phyloP scores from a whole-genome alignment of 1,140 invertebrate genomes.

The Drosophila ercepeae region DNA sequence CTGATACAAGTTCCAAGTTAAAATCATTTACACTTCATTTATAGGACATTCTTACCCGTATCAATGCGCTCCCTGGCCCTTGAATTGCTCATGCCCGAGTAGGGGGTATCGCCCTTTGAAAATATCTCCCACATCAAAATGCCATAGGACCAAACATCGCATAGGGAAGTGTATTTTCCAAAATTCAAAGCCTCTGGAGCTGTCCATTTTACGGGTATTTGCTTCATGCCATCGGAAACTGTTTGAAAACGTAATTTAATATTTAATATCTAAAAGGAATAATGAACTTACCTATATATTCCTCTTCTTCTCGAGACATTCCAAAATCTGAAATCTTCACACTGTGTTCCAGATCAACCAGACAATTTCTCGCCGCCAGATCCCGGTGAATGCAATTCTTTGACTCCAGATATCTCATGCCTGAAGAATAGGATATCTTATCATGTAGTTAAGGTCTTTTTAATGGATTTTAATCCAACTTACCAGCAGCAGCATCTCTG shows the following conservation, averaged over 20 bases:
- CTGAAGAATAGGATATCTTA: constrained; percentile 24
- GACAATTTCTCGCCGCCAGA: constrained; percentile 96
- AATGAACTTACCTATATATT: constrained; percentile 89
- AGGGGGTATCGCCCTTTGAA: constrained; percentile 95
- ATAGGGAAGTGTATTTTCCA: constrained; percentile 97
- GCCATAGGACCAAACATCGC: constrained; percentile 99
- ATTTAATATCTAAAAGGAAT: background rate
- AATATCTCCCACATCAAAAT: constrained; percentile 99
- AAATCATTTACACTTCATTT: too few relatives aligned
- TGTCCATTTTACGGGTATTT: constrained; percentile 99
- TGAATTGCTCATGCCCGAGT: constrained; percentile 96
- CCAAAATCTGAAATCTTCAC: constrained; percentile 99
- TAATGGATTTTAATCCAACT: background rate
- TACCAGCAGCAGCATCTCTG: constrained; percentile 94
- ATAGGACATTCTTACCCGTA: constrained; percentile 86
- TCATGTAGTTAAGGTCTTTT: background rate
- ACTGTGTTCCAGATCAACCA: constrained; percentile 89
- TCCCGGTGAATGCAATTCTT: constrained; percentile 98
- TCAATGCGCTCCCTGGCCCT: constrained; percentile 97
- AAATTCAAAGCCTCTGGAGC: constrained; percentile 98
- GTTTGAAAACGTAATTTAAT: background rate
- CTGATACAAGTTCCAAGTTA: background rate
- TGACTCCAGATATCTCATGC: constrained; percentile 97
- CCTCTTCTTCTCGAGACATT: constrained; percentile 98
- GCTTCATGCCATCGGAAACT: constrained; percentile 98